Evolutionary conservation across 2,888 invertebrate species (phyloP), one percentile per base, ranked within the genome.

Genomic region (Acanthosepion pharaonis): DNA sequence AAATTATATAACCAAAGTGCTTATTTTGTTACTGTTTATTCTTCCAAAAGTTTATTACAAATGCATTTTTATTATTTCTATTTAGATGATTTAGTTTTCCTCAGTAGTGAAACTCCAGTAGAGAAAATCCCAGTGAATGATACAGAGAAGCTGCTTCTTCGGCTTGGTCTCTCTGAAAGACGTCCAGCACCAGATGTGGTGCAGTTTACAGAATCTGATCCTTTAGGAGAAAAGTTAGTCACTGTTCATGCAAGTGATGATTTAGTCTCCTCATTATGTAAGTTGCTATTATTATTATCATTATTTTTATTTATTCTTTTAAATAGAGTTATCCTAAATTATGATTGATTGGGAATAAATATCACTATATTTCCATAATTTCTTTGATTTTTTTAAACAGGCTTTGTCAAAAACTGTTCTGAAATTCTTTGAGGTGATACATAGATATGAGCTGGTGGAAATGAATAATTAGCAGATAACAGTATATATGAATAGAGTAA

Each of bases 141-240:
- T 94, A 92, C 96, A 93, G 96, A 97, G 94, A 96, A 96, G 91
- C 95, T 97, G 25, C 96, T 97, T 96, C 96, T 97, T 96, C 95
- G 97, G 96, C 96, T 98, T 95, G 97, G 98, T 95, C 95, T 98
- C 95, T 95, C 97, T 59, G 98, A 97, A 91, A 97, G 96, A 94
- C 97, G 97, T 94, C 97, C 97, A 33, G 96, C 97, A 92, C 98
- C 98, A 15, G 98, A 98, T 94, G 97, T 98, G 5, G 97, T 98
- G 51, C 96, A 97, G 5, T 98, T 98, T 95, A 97, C 97, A 94
- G 98, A 98, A 42, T 96, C 97, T 51, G 98, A 98, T 96, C 98
- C 98, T 3, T 97, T 98, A 15, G 98, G 98, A 6, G 97, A 97
- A 18, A 95, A 95, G 55, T 94, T 95, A 55, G 95, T 96, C 25